Evolutionary conservation across 1,140 invertebrate species (phyloP).

Genomic region (Holotrichia oblita): DNA sequence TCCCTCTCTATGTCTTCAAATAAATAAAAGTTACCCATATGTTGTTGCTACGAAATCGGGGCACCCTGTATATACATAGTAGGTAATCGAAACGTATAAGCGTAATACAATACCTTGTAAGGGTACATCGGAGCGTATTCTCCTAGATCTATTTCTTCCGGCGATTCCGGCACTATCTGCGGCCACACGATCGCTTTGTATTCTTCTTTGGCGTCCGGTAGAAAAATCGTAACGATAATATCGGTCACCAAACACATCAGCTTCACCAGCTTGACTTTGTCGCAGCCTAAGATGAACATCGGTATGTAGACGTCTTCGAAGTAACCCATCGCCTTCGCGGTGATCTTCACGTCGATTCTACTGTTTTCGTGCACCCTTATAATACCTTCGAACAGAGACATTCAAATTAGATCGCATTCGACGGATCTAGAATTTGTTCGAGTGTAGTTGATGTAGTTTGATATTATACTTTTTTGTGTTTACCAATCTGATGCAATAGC

Average conservation of each 20-base stretch:
- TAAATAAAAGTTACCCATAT: too few species aligned
- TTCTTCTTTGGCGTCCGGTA: slow-evolving; percentile 48
- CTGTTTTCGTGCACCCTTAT: slow-evolving; percentile 5
- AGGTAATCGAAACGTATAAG: too few species aligned
- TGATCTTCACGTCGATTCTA: slow-evolving; percentile 47
- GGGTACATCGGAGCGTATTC: background rate
- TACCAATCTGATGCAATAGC: too few species aligned
- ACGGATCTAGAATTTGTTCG: too few species aligned
- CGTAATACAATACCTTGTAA: too few species aligned
- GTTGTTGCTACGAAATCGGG: too few species aligned
- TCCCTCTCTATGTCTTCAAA: too few species aligned
- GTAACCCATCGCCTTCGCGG: slow-evolving; percentile 48
- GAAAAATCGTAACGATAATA: slow-evolving; percentile 50
- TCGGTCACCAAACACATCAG: slow-evolving; percentile 50
- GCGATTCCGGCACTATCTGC: slow-evolving; percentile 35
- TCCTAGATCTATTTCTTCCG: background rate
- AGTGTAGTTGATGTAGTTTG: too few species aligned
- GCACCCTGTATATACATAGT: too few species aligned
- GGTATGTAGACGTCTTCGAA: slow-evolving; percentile 52
- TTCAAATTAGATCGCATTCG: too few species aligned
- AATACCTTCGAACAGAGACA: too few species aligned
- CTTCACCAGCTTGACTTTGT: slow-evolving; percentile 45
- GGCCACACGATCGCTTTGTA: slow-evolving; percentile 52
- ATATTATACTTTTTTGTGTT: too few species aligned
- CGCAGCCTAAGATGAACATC: slow-evolving; percentile 48